Conservation (phyloP, 2,113 vertebrate genomes). For the Hypomesus transpacificus region DNA sequence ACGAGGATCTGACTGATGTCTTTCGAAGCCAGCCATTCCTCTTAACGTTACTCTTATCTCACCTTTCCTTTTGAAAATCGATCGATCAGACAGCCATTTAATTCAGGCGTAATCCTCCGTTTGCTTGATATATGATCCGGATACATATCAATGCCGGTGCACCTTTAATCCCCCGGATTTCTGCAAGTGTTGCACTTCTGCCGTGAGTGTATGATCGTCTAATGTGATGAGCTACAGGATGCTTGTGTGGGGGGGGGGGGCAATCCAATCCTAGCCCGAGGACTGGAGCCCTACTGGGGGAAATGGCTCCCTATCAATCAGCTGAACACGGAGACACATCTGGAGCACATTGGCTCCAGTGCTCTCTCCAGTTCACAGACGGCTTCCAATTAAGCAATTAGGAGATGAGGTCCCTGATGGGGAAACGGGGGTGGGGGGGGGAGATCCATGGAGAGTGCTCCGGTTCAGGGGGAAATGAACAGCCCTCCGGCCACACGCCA, state of each 20-base stretch:
- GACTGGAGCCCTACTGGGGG: slow-evolving; percentile 26
- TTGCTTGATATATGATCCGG: slow-evolving; percentile 21
- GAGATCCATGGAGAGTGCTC: slow-evolving; percentile 24
- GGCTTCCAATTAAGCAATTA: slow-evolving; percentile 58
- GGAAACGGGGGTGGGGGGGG: slow-evolving; percentile 22
- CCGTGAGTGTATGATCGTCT: slow-evolving; percentile 28
- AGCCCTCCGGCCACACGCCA: not conserved
- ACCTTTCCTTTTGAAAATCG: not conserved
- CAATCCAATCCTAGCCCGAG: slow-evolving; percentile 31
- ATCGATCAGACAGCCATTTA: not conserved
- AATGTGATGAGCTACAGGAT: slow-evolving; percentile 39
- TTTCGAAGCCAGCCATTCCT: not conserved
- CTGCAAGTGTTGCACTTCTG: slow-evolving; percentile 46
- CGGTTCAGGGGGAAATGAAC: not conserved
- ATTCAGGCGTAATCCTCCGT: slow-evolving; percentile 20
- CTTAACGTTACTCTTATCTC: not conserved
- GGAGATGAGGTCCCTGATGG: slow-evolving; percentile 33
- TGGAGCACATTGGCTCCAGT: slow-evolving; percentile 28
- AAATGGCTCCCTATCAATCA: slow-evolving; percentile 36
- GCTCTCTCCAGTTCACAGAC: slow-evolving; percentile 42
- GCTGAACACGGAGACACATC: slow-evolving; percentile 21
- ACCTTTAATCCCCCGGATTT: slow-evolving; percentile 42
- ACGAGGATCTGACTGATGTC: not conserved
- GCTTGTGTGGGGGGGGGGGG: not conserved
- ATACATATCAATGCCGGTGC: slow-evolving; percentile 26